These are phyloP conservation scores for Drepana arcuata DNA, from an alignment of 1,140 invertebrate species.

Conservation along the genomic window DNA sequence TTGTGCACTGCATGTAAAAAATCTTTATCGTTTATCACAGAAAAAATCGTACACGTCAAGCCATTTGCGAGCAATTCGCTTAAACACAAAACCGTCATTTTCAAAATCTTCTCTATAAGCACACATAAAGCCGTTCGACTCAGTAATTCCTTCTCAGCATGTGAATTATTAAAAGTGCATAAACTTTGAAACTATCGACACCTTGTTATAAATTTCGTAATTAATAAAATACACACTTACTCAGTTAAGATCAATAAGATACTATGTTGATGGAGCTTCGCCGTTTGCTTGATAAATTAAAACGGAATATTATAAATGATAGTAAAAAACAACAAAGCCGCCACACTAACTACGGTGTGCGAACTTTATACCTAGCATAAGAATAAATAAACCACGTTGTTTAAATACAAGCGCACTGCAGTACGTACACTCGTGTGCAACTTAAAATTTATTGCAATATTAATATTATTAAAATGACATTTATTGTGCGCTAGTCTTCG, in stretches of 20 bases:
- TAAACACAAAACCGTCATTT: too few relatives aligned
- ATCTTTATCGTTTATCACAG: too few relatives aligned
- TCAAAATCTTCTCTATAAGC: too few relatives aligned
- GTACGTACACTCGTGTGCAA: slow-evolving; percentile 26
- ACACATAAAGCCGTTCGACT: too few relatives aligned
- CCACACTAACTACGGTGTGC: slow-evolving; percentile 22
- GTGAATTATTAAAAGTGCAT: too few relatives aligned
- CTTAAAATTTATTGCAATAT: slow-evolving; percentile 24
- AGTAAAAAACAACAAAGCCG: slow-evolving; percentile 23
- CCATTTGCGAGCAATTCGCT: too few relatives aligned
- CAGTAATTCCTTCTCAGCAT: too few relatives aligned
- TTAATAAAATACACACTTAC: slow-evolving; percentile 27
- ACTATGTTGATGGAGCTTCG: slow-evolving; percentile 38
- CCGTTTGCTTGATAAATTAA: slow-evolving; percentile 48
- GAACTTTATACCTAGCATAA: slow-evolving; percentile 28
- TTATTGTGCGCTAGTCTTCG: slow-evolving; percentile 14
- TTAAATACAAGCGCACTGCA: slow-evolving; percentile 21
- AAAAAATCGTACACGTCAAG: too few relatives aligned
- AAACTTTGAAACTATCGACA: too few relatives aligned
- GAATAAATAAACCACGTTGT: slow-evolving; percentile 32
- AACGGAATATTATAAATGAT: slow-evolving; percentile 26
- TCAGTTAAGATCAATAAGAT: slow-evolving; percentile 23
- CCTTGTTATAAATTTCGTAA: slow-evolving; percentile 29
- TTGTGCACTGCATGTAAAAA: too few relatives aligned
- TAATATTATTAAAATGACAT: slow-evolving; percentile 25